A percentile compares a stretch with the other conserved stretches of the same genome.
These are phyloP conservation scores for Equus quagga DNA, from an alignment of 2,113 vertebrate genomes.

Conservation along the genomic window DNA sequence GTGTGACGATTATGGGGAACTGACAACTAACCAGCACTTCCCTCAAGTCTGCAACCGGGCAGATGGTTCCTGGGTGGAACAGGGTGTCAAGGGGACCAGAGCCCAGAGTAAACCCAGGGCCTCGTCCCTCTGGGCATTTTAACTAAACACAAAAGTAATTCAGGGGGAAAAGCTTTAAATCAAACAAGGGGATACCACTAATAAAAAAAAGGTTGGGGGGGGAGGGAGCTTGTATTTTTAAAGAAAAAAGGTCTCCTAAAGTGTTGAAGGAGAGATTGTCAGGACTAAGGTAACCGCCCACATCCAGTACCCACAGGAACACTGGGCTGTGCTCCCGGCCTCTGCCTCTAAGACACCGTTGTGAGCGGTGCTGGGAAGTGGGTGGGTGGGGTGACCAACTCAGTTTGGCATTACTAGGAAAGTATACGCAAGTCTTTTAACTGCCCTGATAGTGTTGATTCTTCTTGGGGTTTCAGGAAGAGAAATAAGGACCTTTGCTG, in stretches of 20 bases:
- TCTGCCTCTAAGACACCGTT: neutral
- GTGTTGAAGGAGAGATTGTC: neutral
- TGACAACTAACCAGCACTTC: neutral
- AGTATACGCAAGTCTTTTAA: neutral
- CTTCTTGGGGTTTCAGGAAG: neutral
- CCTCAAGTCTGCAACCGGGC: neutral
- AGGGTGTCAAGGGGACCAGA: neutral
- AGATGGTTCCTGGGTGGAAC: neutral
- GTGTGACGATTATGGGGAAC: neutral
- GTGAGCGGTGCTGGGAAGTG: neutral
- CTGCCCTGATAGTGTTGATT: neutral
- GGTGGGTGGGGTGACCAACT: neutral
- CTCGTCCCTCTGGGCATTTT: neutral
- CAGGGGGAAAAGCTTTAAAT: neutral
- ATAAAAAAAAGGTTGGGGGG: neutral
- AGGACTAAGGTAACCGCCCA: neutral
- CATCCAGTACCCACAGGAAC: neutral
- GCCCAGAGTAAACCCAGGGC: neutral
- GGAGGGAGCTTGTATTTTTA: neutral
- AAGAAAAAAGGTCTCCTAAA: neutral
- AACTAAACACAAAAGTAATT: neutral
- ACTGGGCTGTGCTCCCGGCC: neutral
- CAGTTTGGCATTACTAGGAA: neutral
- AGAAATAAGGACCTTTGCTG: neutral
- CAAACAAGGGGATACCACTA: neutral